These are phyloP conservation scores for Poecilia gillii DNA, from an alignment of 2,797 vertebrate genomes.

Conservation along the genomic window DNA sequence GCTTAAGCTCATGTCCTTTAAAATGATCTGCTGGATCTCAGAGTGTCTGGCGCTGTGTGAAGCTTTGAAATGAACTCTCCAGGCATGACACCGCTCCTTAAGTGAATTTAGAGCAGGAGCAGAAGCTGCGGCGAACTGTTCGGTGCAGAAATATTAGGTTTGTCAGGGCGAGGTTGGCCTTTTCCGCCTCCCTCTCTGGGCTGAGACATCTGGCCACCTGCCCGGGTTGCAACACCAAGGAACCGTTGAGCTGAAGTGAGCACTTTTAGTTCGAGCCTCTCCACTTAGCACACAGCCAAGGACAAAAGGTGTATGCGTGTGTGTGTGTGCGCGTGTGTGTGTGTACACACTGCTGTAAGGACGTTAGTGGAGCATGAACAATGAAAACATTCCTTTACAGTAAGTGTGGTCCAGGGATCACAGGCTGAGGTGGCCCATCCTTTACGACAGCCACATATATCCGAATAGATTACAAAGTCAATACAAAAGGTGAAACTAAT, in stretches of 20 bases:
- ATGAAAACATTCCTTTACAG: constrained; percentile 42
- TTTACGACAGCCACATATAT: constrained; percentile 28
- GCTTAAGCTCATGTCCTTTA: constrained; percentile 10
- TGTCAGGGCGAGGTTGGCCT: constrained; percentile 26
- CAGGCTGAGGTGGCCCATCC: constrained; percentile 16
- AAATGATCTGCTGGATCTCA: constrained; percentile 39
- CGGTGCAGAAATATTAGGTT: constrained; percentile 47
- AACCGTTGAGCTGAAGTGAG: constrained; percentile 75
- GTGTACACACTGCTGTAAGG: constrained; percentile 21
- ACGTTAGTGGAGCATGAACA: constrained; percentile 18
- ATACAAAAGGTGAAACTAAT: neutral
- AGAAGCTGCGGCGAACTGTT: constrained; percentile 45
- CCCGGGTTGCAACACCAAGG: constrained; percentile 62
- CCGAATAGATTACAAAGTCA: neutral
- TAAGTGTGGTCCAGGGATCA: constrained; percentile 32
- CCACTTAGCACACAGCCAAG: constrained; percentile 69
- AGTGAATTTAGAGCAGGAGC: constrained; percentile 43
- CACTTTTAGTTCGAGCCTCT: constrained; percentile 68
- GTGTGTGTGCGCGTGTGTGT: constrained; percentile 4
- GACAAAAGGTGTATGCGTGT: constrained; percentile 58
- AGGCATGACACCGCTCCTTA: constrained; percentile 39
- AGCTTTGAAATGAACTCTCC: constrained; percentile 17
- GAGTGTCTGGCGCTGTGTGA: constrained; percentile 37
- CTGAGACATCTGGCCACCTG: constrained; percentile 65
- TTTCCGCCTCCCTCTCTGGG: constrained; percentile 19